Evolutionary conservation across 2,113 vertebrate genomes (phyloP).

Genomic region (Cyanistes caeruleus): DNA sequence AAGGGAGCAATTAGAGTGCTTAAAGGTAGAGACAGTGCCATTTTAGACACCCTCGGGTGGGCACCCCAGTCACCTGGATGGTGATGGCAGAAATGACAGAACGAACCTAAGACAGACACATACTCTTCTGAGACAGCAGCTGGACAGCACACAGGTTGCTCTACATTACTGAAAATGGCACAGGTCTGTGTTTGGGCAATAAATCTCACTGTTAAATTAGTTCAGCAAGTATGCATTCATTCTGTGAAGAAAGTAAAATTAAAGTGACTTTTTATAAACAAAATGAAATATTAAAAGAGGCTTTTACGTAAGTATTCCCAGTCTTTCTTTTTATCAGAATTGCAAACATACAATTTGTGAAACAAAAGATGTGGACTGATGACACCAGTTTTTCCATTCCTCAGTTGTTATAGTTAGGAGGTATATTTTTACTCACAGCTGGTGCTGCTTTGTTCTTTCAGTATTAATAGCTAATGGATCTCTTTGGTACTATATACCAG

Average conservation of each 20-base stretch:
- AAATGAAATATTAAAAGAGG: neutral
- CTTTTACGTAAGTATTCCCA: neutral
- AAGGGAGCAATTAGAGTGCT: neutral
- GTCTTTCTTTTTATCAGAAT: neutral
- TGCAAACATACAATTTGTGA: neutral
- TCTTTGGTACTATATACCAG: neutral
- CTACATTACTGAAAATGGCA: accelerated
- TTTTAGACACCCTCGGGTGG: neutral
- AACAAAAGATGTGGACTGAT: neutral
- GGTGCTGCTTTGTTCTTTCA: neutral
- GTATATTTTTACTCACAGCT: neutral
- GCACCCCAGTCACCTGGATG: neutral
- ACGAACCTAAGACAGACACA: neutral
- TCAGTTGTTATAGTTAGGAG: neutral
- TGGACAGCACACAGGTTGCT: neutral
- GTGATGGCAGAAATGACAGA: neutral
- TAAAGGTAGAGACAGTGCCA: neutral
- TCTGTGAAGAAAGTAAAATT: neutral
- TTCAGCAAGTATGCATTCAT: neutral
- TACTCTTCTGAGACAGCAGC: neutral
- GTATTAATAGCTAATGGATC: neutral
- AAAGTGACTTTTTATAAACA: neutral
- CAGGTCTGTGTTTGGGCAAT: neutral
- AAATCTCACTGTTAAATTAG: neutral
- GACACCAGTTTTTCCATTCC: neutral